These are phyloP conservation scores for Enoplosus armatus DNA, from an alignment of 2,797 vertebrate species.

Conservation along the genomic window DNA sequence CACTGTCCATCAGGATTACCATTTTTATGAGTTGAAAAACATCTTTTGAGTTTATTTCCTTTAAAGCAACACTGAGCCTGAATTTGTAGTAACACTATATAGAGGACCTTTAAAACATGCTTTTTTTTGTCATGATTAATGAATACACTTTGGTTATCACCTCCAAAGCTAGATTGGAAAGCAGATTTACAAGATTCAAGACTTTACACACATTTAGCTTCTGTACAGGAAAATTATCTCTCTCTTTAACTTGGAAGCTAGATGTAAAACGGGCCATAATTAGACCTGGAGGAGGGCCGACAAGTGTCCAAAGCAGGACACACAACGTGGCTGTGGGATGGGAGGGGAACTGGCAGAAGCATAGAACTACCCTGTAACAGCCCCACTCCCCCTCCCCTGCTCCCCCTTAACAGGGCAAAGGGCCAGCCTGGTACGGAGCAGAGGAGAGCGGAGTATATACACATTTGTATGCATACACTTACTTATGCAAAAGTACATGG, in stretches of 20 bases:
- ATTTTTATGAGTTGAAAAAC: not conserved
- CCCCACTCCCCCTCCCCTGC: slow-evolving; percentile 40
- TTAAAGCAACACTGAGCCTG: not conserved
- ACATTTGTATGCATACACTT: slow-evolving; percentile 10
- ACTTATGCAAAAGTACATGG: slow-evolving; percentile 26
- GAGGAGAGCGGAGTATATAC: slow-evolving; percentile 30
- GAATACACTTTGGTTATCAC: not conserved
- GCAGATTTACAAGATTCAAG: not conserved
- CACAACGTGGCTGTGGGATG: slow-evolving; percentile 52
- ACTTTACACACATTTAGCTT: not conserved
- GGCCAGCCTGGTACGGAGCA: slow-evolving; percentile 66
- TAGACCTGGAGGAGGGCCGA: slow-evolving; percentile 23
- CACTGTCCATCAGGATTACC: not conserved
- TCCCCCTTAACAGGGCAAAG: slow-evolving; percentile 48
- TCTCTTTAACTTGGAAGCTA: not conserved
- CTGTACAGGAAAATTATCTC: not conserved
- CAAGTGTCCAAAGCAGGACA: slow-evolving; percentile 42
- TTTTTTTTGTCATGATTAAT: not conserved
- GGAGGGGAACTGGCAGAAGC: slow-evolving; percentile 52
- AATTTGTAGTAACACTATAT: not conserved
- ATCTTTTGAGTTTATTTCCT: not conserved
- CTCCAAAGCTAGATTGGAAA: not conserved
- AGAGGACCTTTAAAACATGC: not conserved
- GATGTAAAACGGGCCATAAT: slow-evolving; percentile 19
- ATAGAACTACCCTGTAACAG: slow-evolving; percentile 57